These are phyloP conservation scores for Ictalurus punctatus DNA, from an alignment of 2,113 vertebrate species.

Conservation along the genomic window DNA sequence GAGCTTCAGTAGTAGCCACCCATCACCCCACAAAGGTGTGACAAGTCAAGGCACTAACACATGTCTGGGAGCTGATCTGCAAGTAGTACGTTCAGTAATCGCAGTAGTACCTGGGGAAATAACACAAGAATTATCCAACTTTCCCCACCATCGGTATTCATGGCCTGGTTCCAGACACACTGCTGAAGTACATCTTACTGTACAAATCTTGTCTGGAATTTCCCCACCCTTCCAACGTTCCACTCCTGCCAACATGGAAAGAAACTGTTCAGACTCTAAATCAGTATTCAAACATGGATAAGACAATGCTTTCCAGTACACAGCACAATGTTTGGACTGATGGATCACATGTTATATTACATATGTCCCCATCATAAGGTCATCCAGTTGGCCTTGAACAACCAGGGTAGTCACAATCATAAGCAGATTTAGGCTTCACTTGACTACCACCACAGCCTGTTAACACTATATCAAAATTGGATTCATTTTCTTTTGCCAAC, in stretches of 20 bases:
- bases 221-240: constrained; percentile 16
- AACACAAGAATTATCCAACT: constrained; percentile 37
- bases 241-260: constrained; percentile 26
- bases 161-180: not conserved
- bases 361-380: not conserved
- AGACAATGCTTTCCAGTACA: constrained; percentile 6
- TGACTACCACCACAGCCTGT: not conserved
- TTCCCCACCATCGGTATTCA: constrained; percentile 1
- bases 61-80: too few species aligned
- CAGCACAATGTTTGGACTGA: not conserved
- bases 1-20: constrained; percentile 45
- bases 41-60: not conserved
- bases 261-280: constrained; percentile 24
- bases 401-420: not conserved
- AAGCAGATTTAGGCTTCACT: not conserved
- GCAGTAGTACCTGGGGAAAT: not conserved
- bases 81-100: too few species aligned
- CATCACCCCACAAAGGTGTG: not conserved
- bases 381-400: constrained; percentile 13
- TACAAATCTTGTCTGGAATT: constrained; percentile 21
- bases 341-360: not conserved
- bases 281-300: not conserved
- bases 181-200: not conserved
- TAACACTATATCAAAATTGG: not conserved
- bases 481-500: not conserved